phyloP scores from a whole-genome alignment of 2,113 vertebrate genomes.

The Vireo altiloquus region DNA sequence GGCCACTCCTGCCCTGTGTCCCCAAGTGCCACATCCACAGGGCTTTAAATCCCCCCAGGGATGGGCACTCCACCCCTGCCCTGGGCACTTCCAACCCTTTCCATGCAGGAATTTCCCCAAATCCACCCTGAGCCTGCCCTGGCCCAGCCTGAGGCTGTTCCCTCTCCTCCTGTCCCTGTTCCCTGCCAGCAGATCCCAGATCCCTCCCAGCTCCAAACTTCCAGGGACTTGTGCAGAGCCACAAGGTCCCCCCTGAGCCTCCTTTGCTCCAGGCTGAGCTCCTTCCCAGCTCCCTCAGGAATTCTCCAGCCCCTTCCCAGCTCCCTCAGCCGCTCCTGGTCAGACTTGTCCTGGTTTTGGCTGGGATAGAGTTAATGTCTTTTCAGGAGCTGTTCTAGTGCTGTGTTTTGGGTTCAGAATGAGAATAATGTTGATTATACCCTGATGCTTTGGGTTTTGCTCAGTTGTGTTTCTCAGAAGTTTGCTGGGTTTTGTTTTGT shows the following conservation, averaged over 20 bases:
- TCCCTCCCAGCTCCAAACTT: too few relatives aligned
- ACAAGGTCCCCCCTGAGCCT: neutral
- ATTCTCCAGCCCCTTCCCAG: too few relatives aligned
- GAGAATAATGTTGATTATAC: neutral
- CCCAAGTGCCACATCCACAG: neutral
- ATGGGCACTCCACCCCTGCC: neutral
- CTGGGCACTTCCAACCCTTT: neutral
- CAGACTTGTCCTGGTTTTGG: neutral
- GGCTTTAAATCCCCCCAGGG: neutral
- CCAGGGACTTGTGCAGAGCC: neutral
- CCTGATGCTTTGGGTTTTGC: neutral
- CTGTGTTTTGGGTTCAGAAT: neutral
- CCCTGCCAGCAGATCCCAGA: neutral
- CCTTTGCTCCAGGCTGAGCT: neutral
- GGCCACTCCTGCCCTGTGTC: neutral
- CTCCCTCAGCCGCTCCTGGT: neutral
- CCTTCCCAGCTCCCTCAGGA: neutral
- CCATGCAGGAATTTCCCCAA: fast-evolving
- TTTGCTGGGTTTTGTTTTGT: neutral
- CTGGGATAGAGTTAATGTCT: neutral
- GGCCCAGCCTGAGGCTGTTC: neutral
- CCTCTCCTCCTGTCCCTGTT: neutral
- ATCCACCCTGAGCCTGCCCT: fast-evolving
- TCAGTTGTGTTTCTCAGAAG: neutral
- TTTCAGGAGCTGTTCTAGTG: neutral